phyloP scores from a whole-genome alignment of 2,113 vertebrate species.

The Ovis canadensis region DNA sequence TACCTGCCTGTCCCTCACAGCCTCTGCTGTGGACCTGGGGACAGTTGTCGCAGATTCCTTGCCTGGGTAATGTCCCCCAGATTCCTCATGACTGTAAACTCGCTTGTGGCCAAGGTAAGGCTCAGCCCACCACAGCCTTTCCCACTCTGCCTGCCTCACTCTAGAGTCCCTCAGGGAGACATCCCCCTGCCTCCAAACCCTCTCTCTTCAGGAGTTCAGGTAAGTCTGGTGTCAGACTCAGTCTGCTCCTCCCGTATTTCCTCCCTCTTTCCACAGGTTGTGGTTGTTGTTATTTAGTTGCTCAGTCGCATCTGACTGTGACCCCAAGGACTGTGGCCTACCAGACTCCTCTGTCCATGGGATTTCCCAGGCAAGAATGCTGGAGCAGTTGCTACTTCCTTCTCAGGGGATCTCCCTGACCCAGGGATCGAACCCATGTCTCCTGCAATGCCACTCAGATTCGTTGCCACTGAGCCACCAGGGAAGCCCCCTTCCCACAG shows the following conservation, averaged over 20 bases:
- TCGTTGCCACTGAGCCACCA: neutral
- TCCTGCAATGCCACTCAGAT: neutral
- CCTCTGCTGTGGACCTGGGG: neutral
- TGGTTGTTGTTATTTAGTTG: neutral
- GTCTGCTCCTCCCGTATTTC: neutral
- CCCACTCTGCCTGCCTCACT: neutral
- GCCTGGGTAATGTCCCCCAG: neutral
- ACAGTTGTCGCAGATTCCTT: neutral
- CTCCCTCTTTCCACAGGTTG: neutral
- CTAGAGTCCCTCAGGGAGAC: neutral
- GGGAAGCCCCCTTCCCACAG: neutral
- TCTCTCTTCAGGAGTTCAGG: neutral
- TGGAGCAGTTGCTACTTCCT: neutral
- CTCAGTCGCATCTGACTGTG: neutral
- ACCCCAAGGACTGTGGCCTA: neutral
- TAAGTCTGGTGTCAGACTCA: neutral
- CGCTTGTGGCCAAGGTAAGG: rapidly evolving
- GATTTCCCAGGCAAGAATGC: neutral
- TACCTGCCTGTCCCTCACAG: too few species aligned
- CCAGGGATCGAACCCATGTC: neutral
- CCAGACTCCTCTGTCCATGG: neutral
- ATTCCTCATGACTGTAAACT: neutral
- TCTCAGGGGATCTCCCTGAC: neutral
- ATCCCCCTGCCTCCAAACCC: rapidly evolving
- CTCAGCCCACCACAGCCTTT: neutral